Evolutionary conservation across 2,797 vertebrate species (phyloP).

Genomic region (Myotis myotis): DNA sequence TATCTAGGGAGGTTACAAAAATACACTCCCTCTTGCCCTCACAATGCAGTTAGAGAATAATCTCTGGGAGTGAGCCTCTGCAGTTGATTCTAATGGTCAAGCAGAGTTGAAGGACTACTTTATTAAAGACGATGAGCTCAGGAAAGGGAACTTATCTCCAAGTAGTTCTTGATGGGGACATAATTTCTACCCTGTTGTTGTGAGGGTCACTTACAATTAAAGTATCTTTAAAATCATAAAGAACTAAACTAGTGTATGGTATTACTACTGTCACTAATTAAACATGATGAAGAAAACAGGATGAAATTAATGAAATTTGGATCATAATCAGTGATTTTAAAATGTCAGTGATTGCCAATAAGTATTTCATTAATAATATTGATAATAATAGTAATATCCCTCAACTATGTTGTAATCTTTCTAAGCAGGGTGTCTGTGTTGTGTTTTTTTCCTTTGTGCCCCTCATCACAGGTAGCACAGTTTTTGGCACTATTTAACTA

Average conservation of each 20-base stretch:
- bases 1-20: not conserved
- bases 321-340: not conserved
- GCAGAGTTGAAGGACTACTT: not conserved
- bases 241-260: not conserved
- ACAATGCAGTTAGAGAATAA: no score
- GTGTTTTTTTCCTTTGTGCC: not conserved
- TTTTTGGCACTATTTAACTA: not conserved
- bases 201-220: not conserved
- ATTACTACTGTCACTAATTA: not conserved
- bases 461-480: not conserved
- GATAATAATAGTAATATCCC: no score
- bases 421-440: not conserved
- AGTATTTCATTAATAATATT: not conserved
- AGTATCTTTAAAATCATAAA: constrained; percentile 27
- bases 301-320: not conserved
- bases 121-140: not conserved
- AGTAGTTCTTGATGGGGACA: not conserved
- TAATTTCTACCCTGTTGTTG: not conserved
- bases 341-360: not conserved
- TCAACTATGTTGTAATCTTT: not conserved
- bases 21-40: not conserved
- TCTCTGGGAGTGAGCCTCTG: not conserved
- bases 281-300: not conserved
- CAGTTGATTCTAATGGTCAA: not conserved
- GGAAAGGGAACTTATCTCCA: not conserved